These are phyloP conservation scores for Ammodytes marinus DNA, from an alignment of 2,113 vertebrate genomes.

Conservation along the genomic window DNA sequence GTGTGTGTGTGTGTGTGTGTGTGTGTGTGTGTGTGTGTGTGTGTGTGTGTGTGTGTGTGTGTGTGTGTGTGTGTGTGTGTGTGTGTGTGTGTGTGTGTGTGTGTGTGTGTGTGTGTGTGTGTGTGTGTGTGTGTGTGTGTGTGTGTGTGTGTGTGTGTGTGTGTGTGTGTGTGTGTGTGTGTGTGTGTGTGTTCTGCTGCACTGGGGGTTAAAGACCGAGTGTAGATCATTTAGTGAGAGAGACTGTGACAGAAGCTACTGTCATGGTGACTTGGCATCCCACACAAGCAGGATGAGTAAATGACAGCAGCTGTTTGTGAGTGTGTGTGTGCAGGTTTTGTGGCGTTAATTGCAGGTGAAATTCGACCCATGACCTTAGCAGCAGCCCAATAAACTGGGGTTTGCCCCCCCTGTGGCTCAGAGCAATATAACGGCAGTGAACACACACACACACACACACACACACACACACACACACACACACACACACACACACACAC, in stretches of 20 bases:
- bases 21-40: neutral
- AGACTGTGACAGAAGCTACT: constrained; percentile 57
- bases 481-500: neutral
- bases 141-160: neutral
- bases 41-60: neutral
- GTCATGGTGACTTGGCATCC: constrained; percentile 72
- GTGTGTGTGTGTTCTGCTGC: neutral
- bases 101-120: constrained; percentile 3
- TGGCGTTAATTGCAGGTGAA: constrained; percentile 79
- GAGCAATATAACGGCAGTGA: constrained; percentile 61
- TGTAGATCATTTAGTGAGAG: constrained; percentile 34
- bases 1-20: constrained; percentile 17
- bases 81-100: neutral
- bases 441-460: constrained; percentile 13
- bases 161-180: constrained; percentile 8
- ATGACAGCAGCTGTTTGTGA: constrained; percentile 72
- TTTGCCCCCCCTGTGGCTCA: constrained; percentile 51
- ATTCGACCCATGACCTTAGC: constrained; percentile 66
- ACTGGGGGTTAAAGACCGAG: constrained; percentile 9
- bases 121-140: constrained; percentile 17
- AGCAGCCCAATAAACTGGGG: constrained; percentile 72
- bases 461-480: constrained; percentile 27
- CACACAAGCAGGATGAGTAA: constrained; percentile 78
- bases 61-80: neutral
- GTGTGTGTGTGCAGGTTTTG: constrained; percentile 13